A percentile compares a stretch with the other conserved stretches of the same genome.
Conservation (phyloP, 2,888 invertebrate genomes). For the Drosophila maculinotata region DNA sequence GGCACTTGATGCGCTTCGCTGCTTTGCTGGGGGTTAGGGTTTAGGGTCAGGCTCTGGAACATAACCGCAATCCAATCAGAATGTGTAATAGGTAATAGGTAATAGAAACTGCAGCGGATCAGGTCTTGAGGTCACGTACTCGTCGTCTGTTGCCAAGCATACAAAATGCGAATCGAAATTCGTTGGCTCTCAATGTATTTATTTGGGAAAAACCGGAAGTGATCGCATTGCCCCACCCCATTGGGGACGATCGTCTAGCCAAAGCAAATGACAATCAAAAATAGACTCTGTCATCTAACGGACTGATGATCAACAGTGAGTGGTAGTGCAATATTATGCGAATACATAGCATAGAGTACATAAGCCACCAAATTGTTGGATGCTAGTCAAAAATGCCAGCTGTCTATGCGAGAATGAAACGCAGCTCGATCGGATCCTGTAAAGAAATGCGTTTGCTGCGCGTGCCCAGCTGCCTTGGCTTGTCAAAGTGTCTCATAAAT, state of each 20-base stretch:
- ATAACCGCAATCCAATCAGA: constrained; percentile 50
- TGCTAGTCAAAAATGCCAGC: constrained; percentile 57
- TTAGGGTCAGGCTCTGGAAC: constrained; percentile 17
- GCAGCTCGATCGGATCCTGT: constrained; percentile 29
- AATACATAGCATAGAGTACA: constrained; percentile 10
- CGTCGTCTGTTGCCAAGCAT: constrained; percentile 42
- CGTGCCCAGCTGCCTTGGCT: constrained; percentile 77
- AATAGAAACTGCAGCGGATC: constrained; percentile 11
- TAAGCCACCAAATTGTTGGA: constrained; percentile 41
- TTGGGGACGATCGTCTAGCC: constrained; percentile 15
- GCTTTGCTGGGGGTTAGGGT: constrained; percentile 43
- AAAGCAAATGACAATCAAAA: constrained; percentile 55
- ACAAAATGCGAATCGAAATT: constrained; percentile 14
- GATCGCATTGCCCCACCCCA: constrained; percentile 21
- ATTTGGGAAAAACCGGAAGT: constrained; percentile 72
- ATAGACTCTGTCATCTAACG: constrained; percentile 70
- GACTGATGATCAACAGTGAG: constrained; percentile 57
- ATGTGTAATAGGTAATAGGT: neutral
- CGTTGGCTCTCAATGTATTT: constrained; percentile 19
- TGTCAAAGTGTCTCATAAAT: constrained; percentile 52
- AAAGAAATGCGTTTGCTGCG: constrained; percentile 55
- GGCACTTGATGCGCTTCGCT: constrained; percentile 38
- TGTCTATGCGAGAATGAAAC: constrained; percentile 40
- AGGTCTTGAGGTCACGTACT: neutral
- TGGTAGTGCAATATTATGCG: constrained; percentile 43